These are phyloP conservation scores for Sparus aurata DNA, from an alignment of 2,797 vertebrate species.

Conservation along the genomic window DNA sequence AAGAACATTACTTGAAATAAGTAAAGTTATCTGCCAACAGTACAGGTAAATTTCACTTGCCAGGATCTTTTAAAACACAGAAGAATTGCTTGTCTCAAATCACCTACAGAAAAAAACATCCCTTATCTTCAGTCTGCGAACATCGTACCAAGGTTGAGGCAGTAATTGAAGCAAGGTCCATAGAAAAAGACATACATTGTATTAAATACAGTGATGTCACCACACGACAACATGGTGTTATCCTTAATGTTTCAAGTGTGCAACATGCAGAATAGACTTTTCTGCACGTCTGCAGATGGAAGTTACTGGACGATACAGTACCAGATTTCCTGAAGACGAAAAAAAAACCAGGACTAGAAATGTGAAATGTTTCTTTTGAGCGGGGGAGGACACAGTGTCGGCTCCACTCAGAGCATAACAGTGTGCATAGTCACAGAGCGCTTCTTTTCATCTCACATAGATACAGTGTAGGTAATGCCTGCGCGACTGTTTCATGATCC, in stretches of 20 bases:
- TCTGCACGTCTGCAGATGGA: not conserved
- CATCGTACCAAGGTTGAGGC: not conserved
- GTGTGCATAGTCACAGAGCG: not conserved
- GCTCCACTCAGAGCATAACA: conserved; percentile 23
- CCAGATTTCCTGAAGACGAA: not conserved
- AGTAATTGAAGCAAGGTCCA: not conserved
- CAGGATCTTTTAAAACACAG: no score
- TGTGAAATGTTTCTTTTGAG: conserved; percentile 13
- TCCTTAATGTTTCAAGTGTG: not conserved
- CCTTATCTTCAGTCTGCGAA: not conserved
- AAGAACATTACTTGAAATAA: no score
- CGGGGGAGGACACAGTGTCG: conserved; percentile 7
- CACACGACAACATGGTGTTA: not conserved
- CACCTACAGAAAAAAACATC: no score
- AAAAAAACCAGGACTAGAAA: not conserved
- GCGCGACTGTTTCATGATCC: conserved; percentile 40
- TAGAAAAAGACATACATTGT: not conserved
- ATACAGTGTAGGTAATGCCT: conserved; percentile 9
- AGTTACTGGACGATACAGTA: not conserved
- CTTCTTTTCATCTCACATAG: conserved; percentile 46
- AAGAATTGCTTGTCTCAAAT: no score
- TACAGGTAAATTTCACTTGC: no score
- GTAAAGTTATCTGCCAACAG: no score
- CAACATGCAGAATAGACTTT: not conserved
- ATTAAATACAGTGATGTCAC: not conserved